Evolutionary conservation across 2,888 invertebrate species (phyloP).

Genomic region (Epirrita christyi): DNA sequence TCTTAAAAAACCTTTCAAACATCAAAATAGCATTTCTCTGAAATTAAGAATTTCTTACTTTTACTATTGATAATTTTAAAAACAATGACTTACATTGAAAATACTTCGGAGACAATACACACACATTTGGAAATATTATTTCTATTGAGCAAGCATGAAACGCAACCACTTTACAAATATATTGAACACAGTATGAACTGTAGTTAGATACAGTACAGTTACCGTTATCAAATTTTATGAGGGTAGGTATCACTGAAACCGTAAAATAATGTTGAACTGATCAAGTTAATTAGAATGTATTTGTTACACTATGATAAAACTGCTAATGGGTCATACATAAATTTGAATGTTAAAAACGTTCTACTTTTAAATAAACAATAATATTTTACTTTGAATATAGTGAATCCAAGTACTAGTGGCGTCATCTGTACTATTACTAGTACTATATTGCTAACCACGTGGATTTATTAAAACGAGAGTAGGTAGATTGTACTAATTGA

Average conservation of each 20-base stretch:
- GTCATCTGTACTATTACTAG: too few species aligned
- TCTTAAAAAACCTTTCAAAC: too few species aligned
- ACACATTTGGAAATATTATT: slow-evolving; percentile 1
- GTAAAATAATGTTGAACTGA: slow-evolving; percentile 22
- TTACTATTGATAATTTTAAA: neutral
- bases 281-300: slow-evolving; percentile 27
- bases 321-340: slow-evolving; percentile 35
- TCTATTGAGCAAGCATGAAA: neutral
- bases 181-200: neutral
- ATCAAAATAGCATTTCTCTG: too few species aligned
- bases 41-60: too few species aligned
- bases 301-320: slow-evolving; percentile 35
- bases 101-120: slow-evolving; percentile 3
- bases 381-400: too few species aligned
- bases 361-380: neutral
- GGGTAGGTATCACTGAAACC: slow-evolving; percentile 23
- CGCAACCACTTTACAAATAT: slow-evolving; percentile 1
- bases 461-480: too few species aligned
- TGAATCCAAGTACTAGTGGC: too few species aligned
- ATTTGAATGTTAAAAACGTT: slow-evolving; percentile 26
- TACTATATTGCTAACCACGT: too few species aligned
- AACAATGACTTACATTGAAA: slow-evolving; percentile 37
- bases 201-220: neutral
- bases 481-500: too few species aligned
- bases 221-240: slow-evolving; percentile 20